Evolutionary conservation across 2,113 vertebrate species (phyloP).

Genomic region (Psittacara wagleri): DNA sequence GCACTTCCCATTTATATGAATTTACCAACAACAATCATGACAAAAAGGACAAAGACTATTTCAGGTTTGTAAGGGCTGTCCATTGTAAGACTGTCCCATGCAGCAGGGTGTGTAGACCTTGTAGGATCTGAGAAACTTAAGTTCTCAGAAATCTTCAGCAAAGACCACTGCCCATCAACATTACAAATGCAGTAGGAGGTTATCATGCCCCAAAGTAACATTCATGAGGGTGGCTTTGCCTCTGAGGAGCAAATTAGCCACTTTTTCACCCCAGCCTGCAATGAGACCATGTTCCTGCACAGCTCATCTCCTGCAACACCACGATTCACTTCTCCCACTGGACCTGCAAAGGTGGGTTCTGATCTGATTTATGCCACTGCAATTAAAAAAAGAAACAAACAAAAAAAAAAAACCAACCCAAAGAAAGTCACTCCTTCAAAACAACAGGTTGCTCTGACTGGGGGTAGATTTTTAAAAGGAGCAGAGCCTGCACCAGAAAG

Average conservation of each 20-base stretch:
- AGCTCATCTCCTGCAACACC: not conserved
- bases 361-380: not conserved
- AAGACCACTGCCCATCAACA: rapidly evolving
- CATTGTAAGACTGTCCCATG: not conserved
- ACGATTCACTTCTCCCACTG: not conserved
- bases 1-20: constrained; percentile 63
- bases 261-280: not conserved
- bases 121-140: not conserved
- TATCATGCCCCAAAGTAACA: not conserved
- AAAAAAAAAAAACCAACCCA: no score
- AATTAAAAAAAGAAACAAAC: not conserved
- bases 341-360: not conserved
- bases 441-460: not conserved
- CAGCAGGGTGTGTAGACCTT: not conserved
- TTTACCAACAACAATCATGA: constrained; percentile 38
- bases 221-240: not conserved
- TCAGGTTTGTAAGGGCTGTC: not conserved
- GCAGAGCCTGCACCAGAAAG: not conserved
- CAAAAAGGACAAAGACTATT: constrained; percentile 41
- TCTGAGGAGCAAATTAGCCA: not conserved
- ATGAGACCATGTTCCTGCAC: no score
- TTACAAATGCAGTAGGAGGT: not conserved
- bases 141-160: not conserved
- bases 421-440: not conserved
- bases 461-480: not conserved